These are phyloP conservation scores for Emys orbicularis DNA, from an alignment of 2,797 vertebrate genomes.

Conservation along the genomic window DNA sequence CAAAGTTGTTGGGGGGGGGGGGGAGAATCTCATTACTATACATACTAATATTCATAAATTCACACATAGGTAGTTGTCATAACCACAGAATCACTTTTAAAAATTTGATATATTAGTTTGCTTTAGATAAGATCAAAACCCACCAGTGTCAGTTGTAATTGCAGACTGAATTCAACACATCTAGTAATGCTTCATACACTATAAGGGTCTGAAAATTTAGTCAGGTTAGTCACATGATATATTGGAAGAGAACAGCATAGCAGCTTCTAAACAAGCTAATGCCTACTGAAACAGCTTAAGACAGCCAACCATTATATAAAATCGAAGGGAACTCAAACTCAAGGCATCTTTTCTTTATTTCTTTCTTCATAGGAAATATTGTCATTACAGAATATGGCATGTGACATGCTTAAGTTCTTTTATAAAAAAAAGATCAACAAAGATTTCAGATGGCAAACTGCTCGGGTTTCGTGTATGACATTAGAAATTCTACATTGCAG, in stretches of 20 bases:
- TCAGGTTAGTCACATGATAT: background rate
- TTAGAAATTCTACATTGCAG: constrained; percentile 58
- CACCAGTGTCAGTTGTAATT: background rate
- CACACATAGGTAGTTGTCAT: background rate
- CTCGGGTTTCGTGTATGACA: constrained; percentile 45
- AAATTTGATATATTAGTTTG: background rate
- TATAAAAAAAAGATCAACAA: constrained; percentile 19
- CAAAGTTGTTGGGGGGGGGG: background rate
- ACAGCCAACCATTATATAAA: background rate
- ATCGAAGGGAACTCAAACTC: background rate
- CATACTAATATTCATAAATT: background rate
- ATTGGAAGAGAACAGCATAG: background rate
- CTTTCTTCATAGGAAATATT: constrained; percentile 65
- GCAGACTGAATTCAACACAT: background rate
- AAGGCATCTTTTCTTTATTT: background rate
- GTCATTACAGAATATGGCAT: constrained; percentile 64
- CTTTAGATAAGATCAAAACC: background rate
- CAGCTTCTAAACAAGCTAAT: background rate
- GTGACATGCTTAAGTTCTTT: constrained; percentile 66
- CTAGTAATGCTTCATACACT: background rate
- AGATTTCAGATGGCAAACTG: constrained; percentile 51
- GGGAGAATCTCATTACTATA: background rate
- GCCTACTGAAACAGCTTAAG: background rate
- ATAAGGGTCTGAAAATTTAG: background rate
- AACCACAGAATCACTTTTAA: background rate